phyloP scores from a whole-genome alignment of 2,797 vertebrate genomes.

The Tamandua tetradactyla region DNA sequence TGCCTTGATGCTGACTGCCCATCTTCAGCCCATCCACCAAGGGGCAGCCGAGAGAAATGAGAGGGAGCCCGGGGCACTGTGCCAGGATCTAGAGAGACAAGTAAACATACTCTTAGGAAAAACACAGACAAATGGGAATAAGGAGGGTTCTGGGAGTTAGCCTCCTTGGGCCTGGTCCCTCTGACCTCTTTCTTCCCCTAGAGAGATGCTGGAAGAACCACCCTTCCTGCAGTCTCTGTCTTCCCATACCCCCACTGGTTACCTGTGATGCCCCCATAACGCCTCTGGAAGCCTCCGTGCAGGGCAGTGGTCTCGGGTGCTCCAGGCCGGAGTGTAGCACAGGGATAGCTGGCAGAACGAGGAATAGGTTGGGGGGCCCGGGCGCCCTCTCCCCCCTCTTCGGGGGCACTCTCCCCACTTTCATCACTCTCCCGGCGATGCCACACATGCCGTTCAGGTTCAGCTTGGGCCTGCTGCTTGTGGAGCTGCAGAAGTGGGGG shows the following conservation, averaged over 20 bases:
- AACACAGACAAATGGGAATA: background rate
- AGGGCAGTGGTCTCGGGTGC: constrained; percentile 87
- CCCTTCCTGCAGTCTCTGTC: background rate
- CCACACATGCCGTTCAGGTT: constrained; percentile 95
- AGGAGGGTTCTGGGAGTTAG: no score
- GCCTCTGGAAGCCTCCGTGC: constrained; percentile 88
- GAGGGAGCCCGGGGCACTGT: constrained; percentile 87
- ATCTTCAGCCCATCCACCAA: constrained; percentile 97
- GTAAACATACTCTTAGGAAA: background rate
- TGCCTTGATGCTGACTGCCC: constrained; percentile 87
- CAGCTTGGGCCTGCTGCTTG: constrained; percentile 94
- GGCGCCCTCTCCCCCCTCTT: constrained; percentile 85
- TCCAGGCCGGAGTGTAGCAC: constrained; percentile 82
- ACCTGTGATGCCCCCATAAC: constrained; percentile 90
- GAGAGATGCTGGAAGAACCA: background rate
- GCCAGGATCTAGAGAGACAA: constrained; percentile 84
- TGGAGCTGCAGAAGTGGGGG: constrained; percentile 86
- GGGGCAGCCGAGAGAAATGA: constrained; percentile 91
- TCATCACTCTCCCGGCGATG: constrained; percentile 97
- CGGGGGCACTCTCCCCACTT: constrained; percentile 93
- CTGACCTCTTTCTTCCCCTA: background rate
- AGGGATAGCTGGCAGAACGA: constrained; percentile 78
- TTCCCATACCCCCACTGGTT: background rate
- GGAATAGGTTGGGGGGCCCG: constrained; percentile 89
- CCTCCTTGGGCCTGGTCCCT: background rate